Conservation (phyloP, 2,797 vertebrate species). For the Hoplostethus mediterraneus region DNA sequence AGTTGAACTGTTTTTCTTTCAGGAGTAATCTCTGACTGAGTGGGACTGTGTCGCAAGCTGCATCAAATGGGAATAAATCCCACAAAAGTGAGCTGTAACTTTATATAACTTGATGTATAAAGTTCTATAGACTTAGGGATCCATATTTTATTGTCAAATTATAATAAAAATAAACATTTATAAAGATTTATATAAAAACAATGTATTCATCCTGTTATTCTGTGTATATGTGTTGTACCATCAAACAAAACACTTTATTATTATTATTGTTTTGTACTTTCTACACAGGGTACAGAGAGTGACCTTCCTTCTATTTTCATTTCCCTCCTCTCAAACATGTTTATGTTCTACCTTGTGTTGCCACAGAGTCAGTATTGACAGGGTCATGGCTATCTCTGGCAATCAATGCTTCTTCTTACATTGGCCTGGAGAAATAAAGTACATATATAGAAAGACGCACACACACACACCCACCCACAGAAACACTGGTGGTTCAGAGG, state of each 20-base stretch:
- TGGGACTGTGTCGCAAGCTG: slow-evolving; percentile 3
- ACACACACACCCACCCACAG: neutral
- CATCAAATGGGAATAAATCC: neutral
- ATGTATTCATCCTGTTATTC: too few relatives aligned
- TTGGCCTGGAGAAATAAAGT: slow-evolving; percentile 32
- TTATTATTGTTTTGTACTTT: too few relatives aligned
- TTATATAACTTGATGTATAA: neutral
- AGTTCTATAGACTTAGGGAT: neutral
- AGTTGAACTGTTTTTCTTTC: slow-evolving; percentile 57
- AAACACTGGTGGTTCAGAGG: slow-evolving; percentile 7
- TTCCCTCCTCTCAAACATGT: neutral
- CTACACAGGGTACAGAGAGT: too few relatives aligned
- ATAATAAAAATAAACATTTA: too few relatives aligned
- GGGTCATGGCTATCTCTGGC: slow-evolving; percentile 1
- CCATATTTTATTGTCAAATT: too few relatives aligned
- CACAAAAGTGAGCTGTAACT: neutral
- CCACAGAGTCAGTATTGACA: slow-evolving; percentile 10
- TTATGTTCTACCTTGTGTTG: neutral
- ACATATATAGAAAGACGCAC: slow-evolving; percentile 23
- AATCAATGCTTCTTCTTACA: slow-evolving; percentile 13
- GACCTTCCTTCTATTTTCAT: too few relatives aligned
- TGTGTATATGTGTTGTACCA: too few relatives aligned
- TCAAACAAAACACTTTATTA: too few relatives aligned
- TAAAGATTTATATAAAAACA: too few relatives aligned
- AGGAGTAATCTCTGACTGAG: slow-evolving; percentile 35